Conservation (phyloP, 37 sponge, comb jelly and placozoan species). For the Ianthella basta region DNA sequence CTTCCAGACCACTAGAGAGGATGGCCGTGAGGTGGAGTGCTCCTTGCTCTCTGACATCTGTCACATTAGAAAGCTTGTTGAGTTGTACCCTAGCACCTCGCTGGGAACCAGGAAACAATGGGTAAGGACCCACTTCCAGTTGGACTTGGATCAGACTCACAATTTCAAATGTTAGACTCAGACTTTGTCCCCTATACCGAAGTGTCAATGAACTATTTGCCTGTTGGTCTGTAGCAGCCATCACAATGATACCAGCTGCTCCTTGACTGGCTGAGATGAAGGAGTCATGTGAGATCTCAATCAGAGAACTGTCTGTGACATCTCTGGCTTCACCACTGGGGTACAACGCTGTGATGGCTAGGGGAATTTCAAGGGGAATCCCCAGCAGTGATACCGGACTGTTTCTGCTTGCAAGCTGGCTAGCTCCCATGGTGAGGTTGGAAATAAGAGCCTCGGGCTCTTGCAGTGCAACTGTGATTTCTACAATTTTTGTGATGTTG, state of each 20-base stretch:
- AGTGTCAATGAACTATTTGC: background rate
- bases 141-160: conserved; percentile 7
- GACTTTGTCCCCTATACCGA: background rate
- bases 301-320: conserved; percentile 24
- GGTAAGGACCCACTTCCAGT: conserved; percentile 42
- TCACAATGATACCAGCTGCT: background rate
- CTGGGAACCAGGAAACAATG: conserved; percentile 43
- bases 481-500: background rate
- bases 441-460: conserved; percentile 7
- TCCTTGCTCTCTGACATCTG: conserved; percentile 45
- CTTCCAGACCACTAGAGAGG: background rate
- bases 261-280: conserved; percentile 7
- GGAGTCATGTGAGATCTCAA: background rate
- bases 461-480: conserved; percentile 24
- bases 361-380: conserved; percentile 1
- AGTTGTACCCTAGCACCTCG: background rate
- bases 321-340: conserved; percentile 20
- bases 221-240: background rate
- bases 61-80: conserved; percentile 19
- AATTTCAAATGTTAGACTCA: conserved; percentile 34
- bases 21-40: conserved; percentile 12
- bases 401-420: conserved; percentile 5
- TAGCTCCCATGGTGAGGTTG: background rate
- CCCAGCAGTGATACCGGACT: conserved; percentile 32
- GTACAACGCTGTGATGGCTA: conserved; percentile 37